phyloP scores from a whole-genome alignment of 2,113 vertebrate species.

The Tor tambroides region DNA sequence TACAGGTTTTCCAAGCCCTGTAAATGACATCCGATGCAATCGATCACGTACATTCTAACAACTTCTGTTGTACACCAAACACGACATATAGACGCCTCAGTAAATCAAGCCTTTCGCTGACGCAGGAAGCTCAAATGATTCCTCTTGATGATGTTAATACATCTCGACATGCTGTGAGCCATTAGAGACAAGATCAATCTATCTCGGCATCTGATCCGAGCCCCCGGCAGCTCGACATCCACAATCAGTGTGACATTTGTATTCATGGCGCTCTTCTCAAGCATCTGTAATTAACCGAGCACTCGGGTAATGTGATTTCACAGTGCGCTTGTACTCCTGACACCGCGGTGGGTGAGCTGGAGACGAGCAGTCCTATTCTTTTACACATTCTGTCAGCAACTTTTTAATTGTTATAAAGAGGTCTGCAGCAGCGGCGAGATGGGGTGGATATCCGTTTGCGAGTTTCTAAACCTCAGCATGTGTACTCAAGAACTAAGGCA shows the following conservation, averaged over 20 bases:
- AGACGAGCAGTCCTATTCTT: constrained; percentile 15
- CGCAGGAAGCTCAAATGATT: constrained; percentile 12
- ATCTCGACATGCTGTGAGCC: constrained; percentile 36
- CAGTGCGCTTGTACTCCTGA: background rate
- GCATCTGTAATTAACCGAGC: constrained; percentile 56
- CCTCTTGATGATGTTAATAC: constrained; percentile 37
- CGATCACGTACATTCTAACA: background rate
- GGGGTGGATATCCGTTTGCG: background rate
- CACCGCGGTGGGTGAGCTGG: constrained; percentile 19
- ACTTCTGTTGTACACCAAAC: background rate
- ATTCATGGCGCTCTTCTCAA: constrained; percentile 31
- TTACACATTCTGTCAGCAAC: constrained; percentile 27
- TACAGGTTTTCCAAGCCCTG: background rate
- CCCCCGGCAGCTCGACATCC: constrained; percentile 23
- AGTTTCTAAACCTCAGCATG: background rate
- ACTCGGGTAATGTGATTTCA: constrained; percentile 54
- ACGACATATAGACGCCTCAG: background rate
- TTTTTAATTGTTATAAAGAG: constrained; percentile 33
- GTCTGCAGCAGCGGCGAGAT: background rate
- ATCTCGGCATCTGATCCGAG: constrained; percentile 16
- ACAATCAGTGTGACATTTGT: constrained; percentile 42
- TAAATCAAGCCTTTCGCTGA: background rate
- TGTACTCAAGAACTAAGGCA: background rate
- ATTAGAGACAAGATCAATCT: constrained; percentile 39
- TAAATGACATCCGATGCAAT: background rate